These are phyloP conservation scores for Falco concolor DNA, from an alignment of 2,797 vertebrate genomes.

Conservation along the genomic window DNA sequence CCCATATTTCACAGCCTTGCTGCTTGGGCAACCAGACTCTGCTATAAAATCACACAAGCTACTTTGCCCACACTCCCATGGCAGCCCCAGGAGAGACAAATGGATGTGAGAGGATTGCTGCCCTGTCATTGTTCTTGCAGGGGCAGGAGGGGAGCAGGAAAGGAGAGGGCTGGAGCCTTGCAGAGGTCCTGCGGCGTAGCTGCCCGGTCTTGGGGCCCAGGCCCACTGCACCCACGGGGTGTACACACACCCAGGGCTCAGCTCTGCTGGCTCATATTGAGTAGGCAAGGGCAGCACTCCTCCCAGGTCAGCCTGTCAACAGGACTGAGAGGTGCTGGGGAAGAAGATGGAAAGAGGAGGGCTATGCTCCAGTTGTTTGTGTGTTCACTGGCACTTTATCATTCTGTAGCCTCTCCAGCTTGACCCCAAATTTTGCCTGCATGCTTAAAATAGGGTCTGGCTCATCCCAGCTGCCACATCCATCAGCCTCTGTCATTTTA, in stretches of 20 bases:
- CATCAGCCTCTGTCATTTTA: conserved; percentile 38
- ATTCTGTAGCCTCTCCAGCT: not conserved
- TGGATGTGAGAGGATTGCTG: not conserved
- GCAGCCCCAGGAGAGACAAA: not conserved
- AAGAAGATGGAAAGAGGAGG: not conserved
- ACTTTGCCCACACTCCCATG: not conserved
- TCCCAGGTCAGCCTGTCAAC: not conserved
- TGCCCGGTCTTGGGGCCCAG: not conserved
- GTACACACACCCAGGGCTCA: not conserved
- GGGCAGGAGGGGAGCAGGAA: not conserved
- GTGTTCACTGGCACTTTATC: not conserved
- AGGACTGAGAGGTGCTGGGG: not conserved
- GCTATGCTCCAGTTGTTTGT: not conserved
- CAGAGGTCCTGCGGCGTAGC: not conserved
- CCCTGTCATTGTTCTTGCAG: not conserved
- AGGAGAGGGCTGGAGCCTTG: not conserved
- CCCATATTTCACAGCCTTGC: not conserved
- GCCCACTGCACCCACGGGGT: not conserved
- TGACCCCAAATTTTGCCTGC: conserved; percentile 34
- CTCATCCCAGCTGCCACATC: conserved; percentile 62
- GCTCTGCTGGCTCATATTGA: not conserved
- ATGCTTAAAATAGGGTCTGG: conserved; percentile 57
- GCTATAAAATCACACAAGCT: not conserved
- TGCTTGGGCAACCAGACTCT: not conserved
- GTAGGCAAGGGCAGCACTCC: not conserved